These are phyloP conservation scores for Uromys caudimaculatus DNA, from an alignment of 2,797 vertebrate species.

Conservation along the genomic window DNA sequence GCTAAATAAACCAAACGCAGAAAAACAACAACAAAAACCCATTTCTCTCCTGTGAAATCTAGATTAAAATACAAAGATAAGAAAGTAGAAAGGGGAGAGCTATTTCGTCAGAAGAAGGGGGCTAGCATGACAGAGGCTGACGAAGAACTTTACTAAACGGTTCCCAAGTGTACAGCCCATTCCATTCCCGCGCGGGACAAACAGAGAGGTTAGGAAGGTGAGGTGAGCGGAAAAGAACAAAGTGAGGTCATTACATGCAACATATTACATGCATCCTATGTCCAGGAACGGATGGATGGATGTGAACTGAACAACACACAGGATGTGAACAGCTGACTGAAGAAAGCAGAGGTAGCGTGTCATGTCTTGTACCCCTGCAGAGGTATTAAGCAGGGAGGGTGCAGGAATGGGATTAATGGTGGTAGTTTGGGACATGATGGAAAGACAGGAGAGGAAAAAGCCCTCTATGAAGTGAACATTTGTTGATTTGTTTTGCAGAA, in stretches of 20 bases:
- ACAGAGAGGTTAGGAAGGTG: background rate
- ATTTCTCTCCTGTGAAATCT: background rate
- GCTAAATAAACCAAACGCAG: background rate
- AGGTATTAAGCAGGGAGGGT: background rate
- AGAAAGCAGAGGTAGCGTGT: background rate
- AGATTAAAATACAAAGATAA: background rate
- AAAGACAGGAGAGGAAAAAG: background rate
- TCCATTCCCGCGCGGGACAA: background rate
- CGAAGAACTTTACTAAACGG: background rate
- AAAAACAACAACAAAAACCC: background rate
- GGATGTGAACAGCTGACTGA: background rate
- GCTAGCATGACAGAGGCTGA: background rate
- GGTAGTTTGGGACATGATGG: background rate
- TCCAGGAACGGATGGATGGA: background rate
- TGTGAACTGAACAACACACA: background rate
- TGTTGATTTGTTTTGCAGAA: conserved; percentile 22
- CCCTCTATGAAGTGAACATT: background rate
- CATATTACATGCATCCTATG: background rate
- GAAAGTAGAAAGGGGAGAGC: background rate
- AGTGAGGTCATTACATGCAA: background rate
- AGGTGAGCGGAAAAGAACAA: background rate
- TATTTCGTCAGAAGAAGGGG: background rate
- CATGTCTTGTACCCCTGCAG: background rate
- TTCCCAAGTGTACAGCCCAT: background rate
- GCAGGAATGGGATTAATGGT: background rate